phyloP scores from a whole-genome alignment of 2,797 vertebrate species.

The Rachycentron canadum region DNA sequence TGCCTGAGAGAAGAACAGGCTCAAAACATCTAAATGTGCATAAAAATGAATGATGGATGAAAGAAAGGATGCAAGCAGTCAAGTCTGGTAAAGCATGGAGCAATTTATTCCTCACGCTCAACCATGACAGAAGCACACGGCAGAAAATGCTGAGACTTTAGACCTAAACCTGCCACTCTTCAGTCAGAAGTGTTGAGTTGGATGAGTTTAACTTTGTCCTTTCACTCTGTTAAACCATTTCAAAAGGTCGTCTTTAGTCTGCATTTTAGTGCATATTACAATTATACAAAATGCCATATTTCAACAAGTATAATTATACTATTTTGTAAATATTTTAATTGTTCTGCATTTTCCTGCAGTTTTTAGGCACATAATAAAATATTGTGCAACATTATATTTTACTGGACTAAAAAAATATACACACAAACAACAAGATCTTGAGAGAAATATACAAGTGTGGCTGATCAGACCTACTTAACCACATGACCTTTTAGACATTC shows the following conservation, averaged over 20 bases:
- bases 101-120: constrained; percentile 83
- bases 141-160: constrained; percentile 55
- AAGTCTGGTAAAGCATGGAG: constrained; percentile 74
- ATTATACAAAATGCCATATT: constrained; percentile 69
- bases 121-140: constrained; percentile 73
- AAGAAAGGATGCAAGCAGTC: constrained; percentile 70
- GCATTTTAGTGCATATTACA: constrained; percentile 72
- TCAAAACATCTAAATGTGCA: constrained; percentile 5
- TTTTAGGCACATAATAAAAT: constrained; percentile 85
- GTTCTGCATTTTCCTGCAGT: constrained; percentile 68
- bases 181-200: constrained; percentile 45
- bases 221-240: constrained; percentile 38
- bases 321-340: constrained; percentile 75
- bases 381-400: constrained; percentile 81
- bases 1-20: background rate
- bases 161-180: constrained; percentile 34
- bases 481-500: constrained; percentile 71
- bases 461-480: constrained; percentile 54
- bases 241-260: constrained; percentile 44
- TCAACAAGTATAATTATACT: constrained; percentile 65
- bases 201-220: constrained; percentile 33
- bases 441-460: constrained; percentile 71
- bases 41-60: constrained; percentile 26
- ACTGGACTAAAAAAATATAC: constrained; percentile 81
- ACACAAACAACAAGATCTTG: constrained; percentile 74